Base-by-base conservation (phyloP, 2,888 invertebrate genomes). In the Gortyna flavago region DNA sequence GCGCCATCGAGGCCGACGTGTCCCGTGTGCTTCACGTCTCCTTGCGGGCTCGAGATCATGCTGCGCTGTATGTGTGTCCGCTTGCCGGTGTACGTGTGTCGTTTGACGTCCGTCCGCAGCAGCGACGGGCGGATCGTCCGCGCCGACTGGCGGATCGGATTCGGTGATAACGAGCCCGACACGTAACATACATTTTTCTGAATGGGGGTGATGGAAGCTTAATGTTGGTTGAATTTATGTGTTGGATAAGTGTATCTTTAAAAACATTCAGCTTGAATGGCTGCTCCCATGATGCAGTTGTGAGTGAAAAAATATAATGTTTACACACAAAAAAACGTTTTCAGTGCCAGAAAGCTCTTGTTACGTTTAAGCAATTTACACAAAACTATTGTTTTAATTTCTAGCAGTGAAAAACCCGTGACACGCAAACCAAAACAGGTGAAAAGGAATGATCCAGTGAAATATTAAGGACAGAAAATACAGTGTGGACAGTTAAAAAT, bases 1-100 rank as follows among this genome's bases (percentile, higher is more conserved):
- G 99, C 99, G 0, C 99, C 99, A 94, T 99, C 99, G 65, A 99
- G 97, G 0, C 99, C 99, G 21, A 99, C 99, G 93, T 99, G 99
- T 0, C 98, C 97, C 0, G 99, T 99, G 93, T 99, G 99, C 91
- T 99, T 99, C 35, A 99, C 97, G 93, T 99, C 99, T 61, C 99
- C 99, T 93, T 99, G 99, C 0, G 99, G 99, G 80, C 98, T 98
- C 69, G 99, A 99, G 91, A 99, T 99, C 99, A 99, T 99, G 93
- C 98, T 98, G 16, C 98, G 98, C 79, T 98, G 97, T 75, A 99
- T 97, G 21, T 75, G 59, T 87, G 98, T 98, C 73, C 98, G 96
- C 91, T 97, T 97, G 89, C 97, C 97, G 29, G 97, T 97, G 87
- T 93, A 95, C 16, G 96, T 95, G 86, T 96, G 95, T 21, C 96